Evolutionary conservation across 1,140 invertebrate genomes (phyloP).

Genomic region (Diabrotica undecimpunctata): DNA sequence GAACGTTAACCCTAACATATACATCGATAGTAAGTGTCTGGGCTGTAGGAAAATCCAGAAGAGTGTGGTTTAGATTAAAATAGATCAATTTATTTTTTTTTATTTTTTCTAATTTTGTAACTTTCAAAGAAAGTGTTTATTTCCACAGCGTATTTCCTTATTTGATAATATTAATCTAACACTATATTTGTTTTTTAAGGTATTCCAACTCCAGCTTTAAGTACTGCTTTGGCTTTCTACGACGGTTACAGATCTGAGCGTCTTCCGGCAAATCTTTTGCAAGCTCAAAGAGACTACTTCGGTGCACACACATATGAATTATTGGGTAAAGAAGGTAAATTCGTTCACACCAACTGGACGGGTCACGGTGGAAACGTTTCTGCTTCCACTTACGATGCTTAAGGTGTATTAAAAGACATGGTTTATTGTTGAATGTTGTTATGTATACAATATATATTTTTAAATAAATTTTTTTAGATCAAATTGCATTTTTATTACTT

Average conservation of each 20-base stretch:
- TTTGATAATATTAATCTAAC: too few species aligned
- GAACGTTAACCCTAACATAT: too few species aligned
- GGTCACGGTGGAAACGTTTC: constrained; percentile 96
- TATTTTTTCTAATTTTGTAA: too few species aligned
- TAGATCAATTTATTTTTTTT: too few species aligned
- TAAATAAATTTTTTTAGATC: not conserved
- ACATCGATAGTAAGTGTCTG: too few species aligned
- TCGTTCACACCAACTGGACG: constrained; percentile 98
- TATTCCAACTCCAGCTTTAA: constrained; percentile 89
- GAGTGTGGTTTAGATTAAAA: too few species aligned
- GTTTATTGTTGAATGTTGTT: not conserved
- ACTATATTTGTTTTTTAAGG: constrained; percentile 57
- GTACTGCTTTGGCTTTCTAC: constrained; percentile 92
- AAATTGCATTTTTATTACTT: too few species aligned
- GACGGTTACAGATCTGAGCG: constrained; percentile 75
- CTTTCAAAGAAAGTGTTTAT: too few species aligned
- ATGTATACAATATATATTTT: not conserved
- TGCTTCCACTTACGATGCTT: constrained; percentile 91
- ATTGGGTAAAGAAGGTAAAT: constrained; percentile 79
- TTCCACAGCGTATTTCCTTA: too few species aligned
- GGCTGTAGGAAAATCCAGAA: too few species aligned
- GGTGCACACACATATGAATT: constrained; percentile 98
- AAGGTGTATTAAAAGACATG: constrained; percentile 38
- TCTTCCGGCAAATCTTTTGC: constrained; percentile 48
- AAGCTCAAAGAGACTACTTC: constrained; percentile 98